These are phyloP conservation scores for Megalops cyprinoides DNA, from an alignment of 2,797 vertebrate species.

Conservation along the genomic window DNA sequence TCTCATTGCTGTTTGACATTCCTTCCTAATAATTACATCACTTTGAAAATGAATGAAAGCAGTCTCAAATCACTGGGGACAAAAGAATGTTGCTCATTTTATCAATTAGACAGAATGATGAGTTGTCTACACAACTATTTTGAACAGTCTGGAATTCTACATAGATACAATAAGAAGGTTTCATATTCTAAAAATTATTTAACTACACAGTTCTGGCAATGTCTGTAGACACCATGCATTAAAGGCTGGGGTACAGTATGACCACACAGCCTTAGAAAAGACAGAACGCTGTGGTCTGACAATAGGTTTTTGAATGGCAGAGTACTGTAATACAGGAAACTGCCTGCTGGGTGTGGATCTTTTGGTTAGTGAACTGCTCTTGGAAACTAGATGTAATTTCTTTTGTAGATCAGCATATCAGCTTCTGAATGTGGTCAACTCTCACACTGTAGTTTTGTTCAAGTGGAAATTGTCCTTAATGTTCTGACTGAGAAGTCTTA, in stretches of 20 bases:
- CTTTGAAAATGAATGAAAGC: conserved; percentile 46
- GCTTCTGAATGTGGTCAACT: neutral
- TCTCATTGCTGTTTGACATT: conserved; percentile 59
- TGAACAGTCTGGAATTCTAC: conserved; percentile 41
- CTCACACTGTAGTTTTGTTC: neutral
- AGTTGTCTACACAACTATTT: conserved; percentile 40
- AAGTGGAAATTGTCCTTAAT: neutral
- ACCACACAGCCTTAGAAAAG: too few relatives aligned
- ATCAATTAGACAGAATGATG: conserved; percentile 60
- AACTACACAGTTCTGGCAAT: too few relatives aligned
- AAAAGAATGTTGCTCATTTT: conserved; percentile 43
- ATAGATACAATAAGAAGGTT: neutral
- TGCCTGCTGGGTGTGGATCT: neutral
- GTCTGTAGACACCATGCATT: too few relatives aligned
- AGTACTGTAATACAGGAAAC: too few relatives aligned
- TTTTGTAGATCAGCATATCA: neutral
- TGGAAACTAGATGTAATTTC: neutral
- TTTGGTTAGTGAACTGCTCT: neutral
- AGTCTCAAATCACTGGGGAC: conserved; percentile 51
- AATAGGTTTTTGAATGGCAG: too few relatives aligned
- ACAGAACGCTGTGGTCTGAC: too few relatives aligned
- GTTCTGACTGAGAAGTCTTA: neutral
- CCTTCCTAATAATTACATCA: conserved; percentile 53
- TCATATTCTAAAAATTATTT: neutral
- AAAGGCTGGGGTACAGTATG: too few relatives aligned